Evolutionary conservation across 2,797 vertebrate species (phyloP), one percentile per base, ranked within the genome.

Genomic region (Microctenopoma lineatum): DNA sequence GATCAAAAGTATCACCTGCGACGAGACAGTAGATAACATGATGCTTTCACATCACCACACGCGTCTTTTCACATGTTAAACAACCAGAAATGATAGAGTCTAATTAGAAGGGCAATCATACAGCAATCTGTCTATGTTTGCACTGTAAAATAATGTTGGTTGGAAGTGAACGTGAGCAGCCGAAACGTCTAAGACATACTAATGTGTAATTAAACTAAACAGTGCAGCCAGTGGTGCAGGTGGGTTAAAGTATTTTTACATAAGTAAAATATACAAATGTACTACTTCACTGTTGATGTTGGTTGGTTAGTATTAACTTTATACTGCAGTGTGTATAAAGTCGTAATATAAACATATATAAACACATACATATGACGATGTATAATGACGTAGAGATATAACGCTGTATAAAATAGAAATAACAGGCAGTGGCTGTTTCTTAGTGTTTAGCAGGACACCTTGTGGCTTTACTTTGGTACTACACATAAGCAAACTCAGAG

Each of bases 1-100:
- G 83, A 83, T 84, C 84, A 73, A 13, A 84, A 66, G 82, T 83
- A 74, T 86, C 87, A 73, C 50, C 55, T 1, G n/a, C 66, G 74
- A 71, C 65, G 70, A 73, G 69, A 70, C 70, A 29, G 65, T 50
- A 70, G 48, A 71, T 16, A 4, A 12, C 1, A 18, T 8, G 25
- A 13, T 58, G 70, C 42, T n/a, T 67, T 59, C 36, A 55, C 27
- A 38, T 55, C 63, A 68, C 64, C 75, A 29, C 51, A 10, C 42
- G 56, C 50, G 58, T 59, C 13, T 64, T 56, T 68, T 66, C 66
- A 67, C 64, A 74, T 75, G 50, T 73, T 54, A 57, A 62, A 53
- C 53, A 16, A 38, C 13, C 56, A 42, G 27, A 56, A 48, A 32
- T 59, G 9, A 65, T 16, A 44, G 16, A 14, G 7, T 38, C 13